Base-by-base conservation (phyloP, 2,797 vertebrate species). In the Knipowitschia caucasica region DNA sequence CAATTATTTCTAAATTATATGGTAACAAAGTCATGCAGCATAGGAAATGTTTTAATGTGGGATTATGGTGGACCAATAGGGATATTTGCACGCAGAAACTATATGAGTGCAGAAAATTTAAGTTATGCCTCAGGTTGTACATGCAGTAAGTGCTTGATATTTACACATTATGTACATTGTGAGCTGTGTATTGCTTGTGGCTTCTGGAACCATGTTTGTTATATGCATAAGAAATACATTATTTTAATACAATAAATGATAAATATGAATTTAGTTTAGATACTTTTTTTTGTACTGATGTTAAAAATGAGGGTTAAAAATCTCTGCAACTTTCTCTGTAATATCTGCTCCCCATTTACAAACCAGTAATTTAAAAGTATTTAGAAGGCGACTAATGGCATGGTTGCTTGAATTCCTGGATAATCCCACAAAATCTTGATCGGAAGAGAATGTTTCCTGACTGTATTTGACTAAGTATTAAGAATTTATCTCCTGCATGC, bases 1-100 rank as follows among this genome's bases (percentile, higher is more conserved):
- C 71, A 77, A 82, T 86, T 86, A 77, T 56, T 69, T 82, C 80
- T 82, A 64, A 74, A 86, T 86, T 55, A 56, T 43, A 74, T 81
- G 80, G 77, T 69, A 4, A 30, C 17, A 36, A 61, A 63, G 62
- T 66, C 15, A 15, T 65, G 20, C 47, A 64, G 67, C 53, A 43
- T 17, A 56, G 61, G 60, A 51, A 2, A 6, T 35, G 31, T 50
- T 24, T 21, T 14, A 35, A 1, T 34, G 46, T 24, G 21, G 30
- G 27, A 6, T 31, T 7, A 47, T 30, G 20, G 17, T 2, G 15
- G 24, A 44, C 24, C 14, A 44, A 44, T 44, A 24, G 23, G 42
- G 21, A 25, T 25, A 44, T 7, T 25, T 8, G 17, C 7, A 25
- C 14, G 38, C 9, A 34, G 14, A 34, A 10, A 10, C 4, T 14